Base-by-base conservation (phyloP, 2,113 vertebrate genomes). In the Panthera tigris region DNA sequence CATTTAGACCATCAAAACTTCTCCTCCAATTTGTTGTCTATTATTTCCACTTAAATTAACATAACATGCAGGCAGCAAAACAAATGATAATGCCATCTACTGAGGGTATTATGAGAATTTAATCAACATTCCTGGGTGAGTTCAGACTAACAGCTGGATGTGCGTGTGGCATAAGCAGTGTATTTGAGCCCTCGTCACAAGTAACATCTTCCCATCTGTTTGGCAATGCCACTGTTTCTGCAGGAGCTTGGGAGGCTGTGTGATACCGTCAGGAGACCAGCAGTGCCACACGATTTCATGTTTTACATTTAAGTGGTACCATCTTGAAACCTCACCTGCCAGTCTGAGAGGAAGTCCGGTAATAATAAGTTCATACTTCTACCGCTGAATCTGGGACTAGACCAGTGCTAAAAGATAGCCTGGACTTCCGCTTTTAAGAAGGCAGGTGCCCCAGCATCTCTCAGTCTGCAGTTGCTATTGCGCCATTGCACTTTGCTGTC, bases 1-100 rank as follows among this genome's bases (percentile, higher is more conserved):
- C n/a, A 41, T 86, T 94, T 91, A 91, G 81, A 91, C 45, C 45
- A 73, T 76, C 55, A 90, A 95, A 93, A 57, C 55, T 91, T 97
- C 76, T 95, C 48, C 61, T 94, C 69, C 76, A 88, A 61, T 90
- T 85, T 88, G 63, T 74, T 15, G 41, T 87, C 13, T 33, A 80
- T 84, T 94, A 89, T 89, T 93, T 84, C 55, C 31, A 74, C 55
- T 50, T 74, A 79, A 79, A 79, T 33, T 33, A 52, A 63, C 9
- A 41, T 63, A 95, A 66, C 4, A 78, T 31, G 13, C 12, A 94
- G 63, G 18, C 68, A 84, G 50, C 50, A 48, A 63, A 73, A 61
- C 55, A 74, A 57, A 16, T 66, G 14, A 69, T 10, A 63, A 82
- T 55, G n/a, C 4, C 73, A 15, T 91, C 31, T 68, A 66, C 10